Evolutionary conservation across 2,888 invertebrate genomes (phyloP).

Genomic region (Caenorhabditis angaria): DNA sequence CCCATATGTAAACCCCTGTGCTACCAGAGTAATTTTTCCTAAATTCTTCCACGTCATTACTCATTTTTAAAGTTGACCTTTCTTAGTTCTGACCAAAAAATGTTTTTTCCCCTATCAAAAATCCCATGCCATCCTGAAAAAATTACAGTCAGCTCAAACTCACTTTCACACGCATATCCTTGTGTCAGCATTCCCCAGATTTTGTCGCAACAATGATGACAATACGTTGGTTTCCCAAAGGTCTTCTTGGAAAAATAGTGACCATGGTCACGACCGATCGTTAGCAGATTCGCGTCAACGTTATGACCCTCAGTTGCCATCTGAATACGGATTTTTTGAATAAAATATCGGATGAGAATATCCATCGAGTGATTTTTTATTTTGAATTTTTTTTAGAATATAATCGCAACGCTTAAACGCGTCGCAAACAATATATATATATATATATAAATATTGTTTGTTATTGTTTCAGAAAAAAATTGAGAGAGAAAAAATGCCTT

Average conservation of each 20-base stretch:
- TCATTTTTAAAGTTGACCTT: too few relatives aligned
- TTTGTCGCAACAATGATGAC: constrained; percentile 99
- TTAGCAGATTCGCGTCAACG: constrained; percentile 67
- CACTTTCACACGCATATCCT: constrained; percentile 99
- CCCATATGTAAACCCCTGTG: too few relatives aligned
- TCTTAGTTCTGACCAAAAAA: too few relatives aligned
- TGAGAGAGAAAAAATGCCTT: too few relatives aligned
- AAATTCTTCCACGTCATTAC: too few relatives aligned
- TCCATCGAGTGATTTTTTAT: not conserved
- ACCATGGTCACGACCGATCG: constrained; percentile 77
- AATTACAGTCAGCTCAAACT: constrained; percentile 15
- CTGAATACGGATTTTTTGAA: constrained; percentile 21
- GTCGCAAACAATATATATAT: not conserved
- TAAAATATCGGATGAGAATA: not conserved
- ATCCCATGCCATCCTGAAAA: too few relatives aligned
- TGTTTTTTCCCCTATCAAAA: too few relatives aligned
- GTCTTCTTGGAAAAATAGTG: constrained; percentile 90
- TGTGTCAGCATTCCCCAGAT: constrained; percentile 99
- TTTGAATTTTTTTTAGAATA: not conserved
- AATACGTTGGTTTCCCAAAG: constrained; percentile 99
- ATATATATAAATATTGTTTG: not conserved
- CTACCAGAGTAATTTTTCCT: too few relatives aligned
- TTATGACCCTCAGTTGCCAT: constrained; percentile 72
- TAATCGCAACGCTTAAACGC: not conserved
- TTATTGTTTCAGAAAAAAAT: not conserved